These are phyloP conservation scores for Troides helena DNA, from an alignment of 2,888 invertebrate genomes.

Conservation along the genomic window DNA sequence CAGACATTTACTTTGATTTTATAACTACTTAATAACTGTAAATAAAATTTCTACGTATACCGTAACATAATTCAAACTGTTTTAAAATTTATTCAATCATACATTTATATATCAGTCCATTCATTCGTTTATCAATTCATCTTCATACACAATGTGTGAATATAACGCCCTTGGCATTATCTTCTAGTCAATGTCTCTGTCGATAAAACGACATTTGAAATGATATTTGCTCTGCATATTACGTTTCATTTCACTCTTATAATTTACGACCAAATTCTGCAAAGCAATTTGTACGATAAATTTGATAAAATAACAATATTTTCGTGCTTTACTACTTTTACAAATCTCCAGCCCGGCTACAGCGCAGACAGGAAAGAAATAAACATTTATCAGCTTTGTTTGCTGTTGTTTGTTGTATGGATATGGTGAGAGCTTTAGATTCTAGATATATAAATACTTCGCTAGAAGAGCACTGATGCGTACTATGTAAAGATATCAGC, in stretches of 20 bases:
- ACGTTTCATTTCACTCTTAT: slow-evolving; percentile 17
- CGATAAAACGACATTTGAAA: neutral
- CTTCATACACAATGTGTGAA: too few relatives aligned
- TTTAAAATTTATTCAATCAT: too few relatives aligned
- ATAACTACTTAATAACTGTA: too few relatives aligned
- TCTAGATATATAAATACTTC: neutral
- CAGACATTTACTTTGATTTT: too few relatives aligned
- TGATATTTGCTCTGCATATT: slow-evolving; percentile 17
- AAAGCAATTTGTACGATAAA: slow-evolving; percentile 9
- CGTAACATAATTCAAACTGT: too few relatives aligned
- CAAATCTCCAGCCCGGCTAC: neutral
- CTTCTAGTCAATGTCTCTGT: neutral
- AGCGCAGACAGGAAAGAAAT: neutral
- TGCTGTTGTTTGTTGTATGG: neutral
- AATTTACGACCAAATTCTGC: slow-evolving; percentile 21
- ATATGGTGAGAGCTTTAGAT: neutral
- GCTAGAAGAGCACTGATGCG: neutral
- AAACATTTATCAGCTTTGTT: neutral
- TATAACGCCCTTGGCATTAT: too few relatives aligned
- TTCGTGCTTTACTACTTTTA: neutral
- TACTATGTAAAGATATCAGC: too few relatives aligned
- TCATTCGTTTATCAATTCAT: too few relatives aligned
- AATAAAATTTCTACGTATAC: too few relatives aligned
- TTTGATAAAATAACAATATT: slow-evolving; percentile 1
- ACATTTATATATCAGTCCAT: too few relatives aligned